These are phyloP conservation scores for Tonatia bakeri DNA, from an alignment of 2,113 vertebrate genomes.

Conservation along the genomic window DNA sequence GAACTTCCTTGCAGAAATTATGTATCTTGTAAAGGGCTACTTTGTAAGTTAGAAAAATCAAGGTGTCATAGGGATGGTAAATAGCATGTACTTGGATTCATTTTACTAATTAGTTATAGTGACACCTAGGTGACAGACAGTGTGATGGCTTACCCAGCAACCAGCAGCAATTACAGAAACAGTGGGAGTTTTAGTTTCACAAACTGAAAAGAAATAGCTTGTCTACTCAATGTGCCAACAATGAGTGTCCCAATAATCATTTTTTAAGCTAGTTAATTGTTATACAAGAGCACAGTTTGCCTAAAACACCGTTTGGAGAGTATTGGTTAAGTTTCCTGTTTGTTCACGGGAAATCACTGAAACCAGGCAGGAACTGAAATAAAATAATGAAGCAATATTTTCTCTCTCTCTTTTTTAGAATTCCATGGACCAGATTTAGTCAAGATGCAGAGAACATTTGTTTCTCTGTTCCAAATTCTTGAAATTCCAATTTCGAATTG, in stretches of 20 bases:
- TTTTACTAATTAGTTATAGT: conserved; percentile 52
- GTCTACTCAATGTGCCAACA: neutral
- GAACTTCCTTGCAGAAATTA: neutral
- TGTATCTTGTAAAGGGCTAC: neutral
- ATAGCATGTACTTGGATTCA: neutral
- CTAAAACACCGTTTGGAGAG: neutral
- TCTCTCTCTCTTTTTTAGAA: neutral
- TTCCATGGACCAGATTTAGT: neutral
- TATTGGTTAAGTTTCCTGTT: neutral
- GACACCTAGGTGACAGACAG: neutral
- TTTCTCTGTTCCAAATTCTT: neutral
- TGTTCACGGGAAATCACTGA: neutral
- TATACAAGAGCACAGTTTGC: neutral
- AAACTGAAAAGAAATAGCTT: conserved; percentile 17
- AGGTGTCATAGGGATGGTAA: neutral
- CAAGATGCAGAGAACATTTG: neutral
- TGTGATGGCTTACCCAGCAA: neutral
- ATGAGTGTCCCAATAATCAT: neutral
- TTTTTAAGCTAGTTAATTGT: conserved; percentile 20
- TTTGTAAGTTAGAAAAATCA: neutral
- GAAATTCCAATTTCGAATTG: neutral
- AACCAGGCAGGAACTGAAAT: neutral
- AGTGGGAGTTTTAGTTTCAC: neutral
- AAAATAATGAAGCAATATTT: neutral
- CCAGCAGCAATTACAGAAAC: neutral